Evolutionary conservation across 92 coral and sea anemone species (phyloP), one percentile per base, ranked within the genome.

Genomic region (Zoanthus gigantus): DNA sequence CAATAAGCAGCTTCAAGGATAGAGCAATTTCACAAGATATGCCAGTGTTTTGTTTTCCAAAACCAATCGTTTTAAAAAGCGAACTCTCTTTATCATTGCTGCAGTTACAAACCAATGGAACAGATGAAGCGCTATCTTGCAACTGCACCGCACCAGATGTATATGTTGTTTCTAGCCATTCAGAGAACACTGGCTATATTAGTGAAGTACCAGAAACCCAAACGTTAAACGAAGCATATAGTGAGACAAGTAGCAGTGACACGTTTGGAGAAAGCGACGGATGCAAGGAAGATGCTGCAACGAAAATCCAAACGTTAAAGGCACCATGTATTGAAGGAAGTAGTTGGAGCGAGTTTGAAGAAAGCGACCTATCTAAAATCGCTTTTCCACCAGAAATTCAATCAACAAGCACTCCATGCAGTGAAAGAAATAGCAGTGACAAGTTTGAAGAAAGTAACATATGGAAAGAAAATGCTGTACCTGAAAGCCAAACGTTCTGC

Each of bases 41-140:
- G 7, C 75, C 74, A 23, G 28, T 15, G 23, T 81, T 81, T 65
- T 81, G 74, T 45, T 81, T 81, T 65, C 85, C 85, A 81, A 66
- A 65, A 37, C 85, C 85, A 15, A 46, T 81, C 7, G 61, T 16
- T n/a, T 6, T 56, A 11, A 81, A 65, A 18, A 81, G 85, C 47
- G 42, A 34, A 1, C 45, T 81, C 65, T 50, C 85, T 9, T 34
- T 17, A 9, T 79, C 30, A 5, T 44, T 28, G 17, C 44, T 12
- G 15, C 45, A 67, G 46, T 66, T 15, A 2, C 74, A 81, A 66
- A n/a, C 31, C 76, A 23, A 48, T 65, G 63, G 45, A 42, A 31
- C 73, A 0, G 18, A 76, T 31, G 61, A 61, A 47, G 7, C 6
- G 11, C 60, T 5, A 14, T 23, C 75, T 23, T 29, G 71, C 47